Evolutionary conservation across 2,113 vertebrate species (phyloP).

Genomic region (Oxyruncus cristatus): DNA sequence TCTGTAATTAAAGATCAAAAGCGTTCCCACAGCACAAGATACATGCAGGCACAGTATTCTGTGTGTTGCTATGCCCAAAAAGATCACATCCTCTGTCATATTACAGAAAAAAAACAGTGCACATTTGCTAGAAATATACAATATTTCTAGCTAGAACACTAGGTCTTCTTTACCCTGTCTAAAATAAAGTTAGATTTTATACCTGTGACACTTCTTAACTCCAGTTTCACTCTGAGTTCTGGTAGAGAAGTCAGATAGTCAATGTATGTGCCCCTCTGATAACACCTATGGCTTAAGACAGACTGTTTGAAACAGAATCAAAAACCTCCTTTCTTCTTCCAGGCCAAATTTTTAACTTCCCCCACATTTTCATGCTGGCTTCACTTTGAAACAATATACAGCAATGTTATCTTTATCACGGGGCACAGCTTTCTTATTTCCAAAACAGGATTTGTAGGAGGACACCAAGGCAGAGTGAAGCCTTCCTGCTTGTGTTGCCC

Average conservation of each 20-base stretch:
- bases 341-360: background rate
- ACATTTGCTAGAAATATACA: background rate
- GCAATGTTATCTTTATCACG: accelerated
- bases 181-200: background rate
- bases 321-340: background rate
- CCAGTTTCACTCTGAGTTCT: background rate
- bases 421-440: background rate
- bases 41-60: background rate
- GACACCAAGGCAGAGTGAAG: background rate
- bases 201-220: background rate
- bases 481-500: accelerated
- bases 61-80: background rate
- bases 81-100: background rate
- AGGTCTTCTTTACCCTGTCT: background rate
- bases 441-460: background rate
- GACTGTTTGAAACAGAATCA: background rate
- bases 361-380: background rate
- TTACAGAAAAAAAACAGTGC: background rate
- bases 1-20: constrained; percentile 26
- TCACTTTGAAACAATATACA: background rate
- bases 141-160: background rate
- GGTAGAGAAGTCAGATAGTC: background rate
- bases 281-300: background rate
- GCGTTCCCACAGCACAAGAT: background rate
- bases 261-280: background rate